These are phyloP conservation scores for Proterorhinus semilunaris DNA, from an alignment of 2,113 vertebrate species.

Conservation along the genomic window DNA sequence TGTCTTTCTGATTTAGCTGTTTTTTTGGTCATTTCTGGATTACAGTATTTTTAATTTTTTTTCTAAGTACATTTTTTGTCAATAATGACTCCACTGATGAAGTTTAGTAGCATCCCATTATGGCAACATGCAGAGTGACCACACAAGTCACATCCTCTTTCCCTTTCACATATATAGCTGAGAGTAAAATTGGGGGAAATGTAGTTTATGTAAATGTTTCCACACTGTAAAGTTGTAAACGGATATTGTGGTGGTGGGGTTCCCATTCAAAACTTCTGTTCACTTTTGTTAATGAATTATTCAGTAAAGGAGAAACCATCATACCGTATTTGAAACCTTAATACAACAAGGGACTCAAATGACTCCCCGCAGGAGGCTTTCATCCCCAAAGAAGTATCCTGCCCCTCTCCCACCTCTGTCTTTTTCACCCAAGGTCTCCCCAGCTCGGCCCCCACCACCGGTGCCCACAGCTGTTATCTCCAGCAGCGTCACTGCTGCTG, in stretches of 20 bases:
- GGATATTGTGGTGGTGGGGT: background rate
- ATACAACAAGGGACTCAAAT: too few relatives aligned
- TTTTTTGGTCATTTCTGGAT: background rate
- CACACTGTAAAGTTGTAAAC: background rate
- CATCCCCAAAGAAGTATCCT: too few relatives aligned
- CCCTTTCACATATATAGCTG: background rate
- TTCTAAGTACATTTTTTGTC: background rate
- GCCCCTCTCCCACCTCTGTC: too few relatives aligned
- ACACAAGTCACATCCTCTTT: constrained; percentile 1
- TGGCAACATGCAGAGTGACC: background rate
- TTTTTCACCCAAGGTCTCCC: too few relatives aligned
- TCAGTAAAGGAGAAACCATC: background rate
- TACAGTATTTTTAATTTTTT: background rate
- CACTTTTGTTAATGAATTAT: background rate
- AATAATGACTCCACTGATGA: background rate
- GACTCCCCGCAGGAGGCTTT: too few relatives aligned
- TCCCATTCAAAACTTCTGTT: background rate
- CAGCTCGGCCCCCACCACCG: too few relatives aligned
- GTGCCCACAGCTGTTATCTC: too few relatives aligned
- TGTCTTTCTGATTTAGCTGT: background rate
- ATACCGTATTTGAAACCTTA: too few relatives aligned
- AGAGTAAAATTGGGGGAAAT: background rate
- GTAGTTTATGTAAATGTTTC: background rate
- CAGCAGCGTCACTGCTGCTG: too few relatives aligned
- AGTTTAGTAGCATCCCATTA: background rate